phyloP scores from a whole-genome alignment of 2,113 vertebrate species.

The Poecilia latipinna region DNA sequence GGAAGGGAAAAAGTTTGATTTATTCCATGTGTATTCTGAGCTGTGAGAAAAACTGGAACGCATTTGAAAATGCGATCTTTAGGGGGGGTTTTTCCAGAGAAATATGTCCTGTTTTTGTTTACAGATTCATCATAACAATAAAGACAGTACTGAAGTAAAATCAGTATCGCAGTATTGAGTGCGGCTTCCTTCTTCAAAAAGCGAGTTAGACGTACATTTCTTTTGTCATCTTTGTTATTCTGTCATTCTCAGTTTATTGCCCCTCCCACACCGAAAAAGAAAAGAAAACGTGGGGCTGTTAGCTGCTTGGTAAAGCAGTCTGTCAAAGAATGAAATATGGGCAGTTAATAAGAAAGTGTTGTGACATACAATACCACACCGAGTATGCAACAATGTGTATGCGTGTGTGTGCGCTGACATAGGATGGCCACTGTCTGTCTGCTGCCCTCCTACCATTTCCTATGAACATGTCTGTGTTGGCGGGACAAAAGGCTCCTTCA shows the following conservation, averaged over 20 bases:
- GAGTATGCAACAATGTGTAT: slow-evolving; percentile 43
- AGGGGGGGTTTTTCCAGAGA: not conserved
- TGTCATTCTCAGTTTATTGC: no score
- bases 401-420: slow-evolving; percentile 59
- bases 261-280: not conserved
- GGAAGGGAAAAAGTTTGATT: slow-evolving; percentile 24
- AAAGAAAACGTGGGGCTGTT: slow-evolving; percentile 18
- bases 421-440: slow-evolving; percentile 61
- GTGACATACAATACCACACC: slow-evolving; percentile 61
- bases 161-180: not conserved
- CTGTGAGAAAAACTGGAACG: not conserved
- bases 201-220: not conserved
- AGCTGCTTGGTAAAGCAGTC: slow-evolving; percentile 47
- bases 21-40: slow-evolving; percentile 1
- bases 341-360: slow-evolving; percentile 65
- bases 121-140: not conserved
- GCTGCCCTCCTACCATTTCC: slow-evolving; percentile 67
- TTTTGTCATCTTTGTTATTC: not conserved
- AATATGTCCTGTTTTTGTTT: not conserved
- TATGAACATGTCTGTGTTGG: slow-evolving; percentile 56
- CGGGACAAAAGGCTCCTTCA: slow-evolving; percentile 69
- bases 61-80: not conserved
- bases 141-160: not conserved
- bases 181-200: not conserved
- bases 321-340: slow-evolving; percentile 58